A percentile compares a stretch with the other conserved stretches of the same genome.
These are phyloP conservation scores for Zygothrica quintamaculata DNA, from an alignment of 2,888 invertebrate genomes.

Conservation along the genomic window DNA sequence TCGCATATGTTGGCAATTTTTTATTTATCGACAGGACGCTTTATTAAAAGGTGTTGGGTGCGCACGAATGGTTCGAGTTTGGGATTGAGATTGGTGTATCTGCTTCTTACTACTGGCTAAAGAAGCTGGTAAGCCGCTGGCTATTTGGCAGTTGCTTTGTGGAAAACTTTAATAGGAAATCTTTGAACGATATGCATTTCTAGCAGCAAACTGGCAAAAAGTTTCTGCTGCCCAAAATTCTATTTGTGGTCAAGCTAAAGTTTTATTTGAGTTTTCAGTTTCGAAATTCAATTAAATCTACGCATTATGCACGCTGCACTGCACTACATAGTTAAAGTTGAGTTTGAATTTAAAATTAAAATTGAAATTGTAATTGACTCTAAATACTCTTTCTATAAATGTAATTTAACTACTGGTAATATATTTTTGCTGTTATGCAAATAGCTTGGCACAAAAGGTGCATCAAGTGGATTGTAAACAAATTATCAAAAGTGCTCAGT, in stretches of 20 bases:
- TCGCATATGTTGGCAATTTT: conserved; percentile 81
- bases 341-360: too few species aligned
- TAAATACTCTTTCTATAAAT: conserved; percentile 1
- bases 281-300: conserved; percentile 67
- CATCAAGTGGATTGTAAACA: conserved; percentile 62
- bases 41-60: conserved; percentile 65
- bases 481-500: conserved; percentile 79
- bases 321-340: conserved; percentile 14
- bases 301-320: conserved; percentile 54
- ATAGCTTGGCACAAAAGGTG: conserved; percentile 55
- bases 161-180: conserved; percentile 49
- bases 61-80: conserved; percentile 8
- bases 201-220: conserved; percentile 22
- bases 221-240: conserved; percentile 45
- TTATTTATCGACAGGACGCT: conserved; percentile 73
- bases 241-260: conserved; percentile 65
- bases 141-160: conserved; percentile 43
- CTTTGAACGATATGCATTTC: conserved; percentile 42
- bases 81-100: conserved; percentile 6
- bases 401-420: too few species aligned
- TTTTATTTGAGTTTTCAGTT: conserved; percentile 57
- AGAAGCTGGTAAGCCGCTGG: conserved; percentile 23
- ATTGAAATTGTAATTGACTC: conserved; percentile 17
- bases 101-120: not conserved
- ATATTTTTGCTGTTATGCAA: conserved; percentile 29